Conservation (phyloP, 2,888 invertebrate species). For the Spisula solida region DNA sequence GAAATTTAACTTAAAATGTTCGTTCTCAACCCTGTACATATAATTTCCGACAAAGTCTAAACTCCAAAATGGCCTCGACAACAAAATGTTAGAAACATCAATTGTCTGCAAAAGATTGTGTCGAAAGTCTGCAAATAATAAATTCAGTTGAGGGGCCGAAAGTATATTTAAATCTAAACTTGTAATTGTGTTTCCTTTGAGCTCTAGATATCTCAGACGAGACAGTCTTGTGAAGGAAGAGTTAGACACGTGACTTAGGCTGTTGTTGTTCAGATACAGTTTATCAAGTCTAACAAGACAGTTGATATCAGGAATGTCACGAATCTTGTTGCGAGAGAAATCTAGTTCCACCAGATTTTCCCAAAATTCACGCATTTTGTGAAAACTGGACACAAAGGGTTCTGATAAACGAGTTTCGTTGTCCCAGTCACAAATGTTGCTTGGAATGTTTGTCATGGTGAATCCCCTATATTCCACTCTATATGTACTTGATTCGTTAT, state of each 20-base stretch:
- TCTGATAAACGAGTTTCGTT: constrained; percentile 16
- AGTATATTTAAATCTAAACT: constrained; percentile 29
- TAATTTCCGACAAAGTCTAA: constrained; percentile 49
- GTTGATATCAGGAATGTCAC: constrained; percentile 39
- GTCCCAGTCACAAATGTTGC: constrained; percentile 55
- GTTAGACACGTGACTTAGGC: constrained; percentile 29
- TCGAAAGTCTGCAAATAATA: constrained; percentile 20
- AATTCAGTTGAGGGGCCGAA: not conserved
- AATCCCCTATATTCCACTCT: constrained; percentile 13
- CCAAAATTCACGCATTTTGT: constrained; percentile 28
- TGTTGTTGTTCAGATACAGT: constrained; percentile 32
- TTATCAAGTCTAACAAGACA: constrained; percentile 44
- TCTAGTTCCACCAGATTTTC: constrained; percentile 36
- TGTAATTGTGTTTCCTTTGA: constrained; percentile 16
- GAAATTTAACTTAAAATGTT: constrained; percentile 3
- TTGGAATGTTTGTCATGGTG: constrained; percentile 52
- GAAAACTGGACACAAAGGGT: not conserved
- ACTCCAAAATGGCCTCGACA: constrained; percentile 52
- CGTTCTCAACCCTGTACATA: constrained; percentile 55
- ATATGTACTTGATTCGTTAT: constrained; percentile 27
- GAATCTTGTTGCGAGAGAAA: constrained; percentile 35
- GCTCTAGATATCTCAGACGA: constrained; percentile 24
- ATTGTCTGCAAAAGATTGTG: constrained; percentile 25
- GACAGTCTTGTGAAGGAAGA: constrained; percentile 41
- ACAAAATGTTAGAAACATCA: constrained; percentile 55